Percentiles rank a stretch among this genome's conserved stretches.
Conservation (phyloP, 2,113 vertebrate genomes). For the Aramus guarauna region DNA sequence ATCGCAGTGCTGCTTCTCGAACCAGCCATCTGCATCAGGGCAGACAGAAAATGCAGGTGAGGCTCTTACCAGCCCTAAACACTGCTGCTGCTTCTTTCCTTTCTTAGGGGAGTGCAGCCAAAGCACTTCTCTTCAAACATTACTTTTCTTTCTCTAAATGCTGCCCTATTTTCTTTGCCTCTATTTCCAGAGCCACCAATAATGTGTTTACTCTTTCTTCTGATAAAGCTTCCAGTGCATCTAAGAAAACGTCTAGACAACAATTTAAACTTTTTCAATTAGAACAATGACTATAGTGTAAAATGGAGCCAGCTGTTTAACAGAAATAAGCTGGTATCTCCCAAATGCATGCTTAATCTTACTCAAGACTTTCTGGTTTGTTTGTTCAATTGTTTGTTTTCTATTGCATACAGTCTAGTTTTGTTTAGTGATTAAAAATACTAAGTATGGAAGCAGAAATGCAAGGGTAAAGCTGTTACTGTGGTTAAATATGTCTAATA, state of each 20-base stretch:
- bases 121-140: not conserved
- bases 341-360: not conserved
- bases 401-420: not conserved
- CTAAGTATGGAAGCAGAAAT: not conserved
- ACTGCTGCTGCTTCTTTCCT: not conserved
- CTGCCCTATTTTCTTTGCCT: not conserved
- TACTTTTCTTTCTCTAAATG: not conserved
- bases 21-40: constrained; percentile 15
- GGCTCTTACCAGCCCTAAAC: not conserved
- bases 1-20: constrained; percentile 37
- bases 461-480: not conserved
- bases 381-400: not conserved
- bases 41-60: constrained; percentile 35
- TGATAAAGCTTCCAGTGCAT: not conserved
- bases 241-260: not conserved
- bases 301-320: not conserved
- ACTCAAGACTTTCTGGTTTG: not conserved
- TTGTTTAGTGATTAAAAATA: not conserved
- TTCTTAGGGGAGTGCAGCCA: not conserved
- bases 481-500: not conserved
- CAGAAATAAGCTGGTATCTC: not conserved
- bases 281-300: not conserved
- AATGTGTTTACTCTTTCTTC: not conserved
- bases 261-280: not conserved
- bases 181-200: not conserved